Percentiles rank a stretch among this genome's conserved stretches.
These are phyloP conservation scores for Drosophila histrio DNA, from an alignment of 2,888 invertebrate species.

Conservation along the genomic window DNA sequence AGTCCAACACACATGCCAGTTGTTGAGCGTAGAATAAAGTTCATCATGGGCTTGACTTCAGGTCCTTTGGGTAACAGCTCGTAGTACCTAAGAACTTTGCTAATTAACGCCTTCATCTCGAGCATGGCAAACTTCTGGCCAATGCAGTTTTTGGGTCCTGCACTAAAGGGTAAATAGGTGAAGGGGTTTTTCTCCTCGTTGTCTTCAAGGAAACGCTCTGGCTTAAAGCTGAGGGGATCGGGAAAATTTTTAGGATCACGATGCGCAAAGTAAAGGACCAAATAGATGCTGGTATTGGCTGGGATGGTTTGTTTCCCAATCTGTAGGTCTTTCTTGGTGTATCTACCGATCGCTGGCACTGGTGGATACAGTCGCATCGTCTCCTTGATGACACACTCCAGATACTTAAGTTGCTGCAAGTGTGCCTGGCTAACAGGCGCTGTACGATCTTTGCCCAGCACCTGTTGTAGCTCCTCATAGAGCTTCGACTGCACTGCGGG, in stretches of 20 bases:
- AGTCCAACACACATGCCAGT: conserved; percentile 70
- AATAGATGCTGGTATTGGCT: conserved; percentile 68
- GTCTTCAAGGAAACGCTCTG: conserved; percentile 84
- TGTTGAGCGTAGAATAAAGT: conserved; percentile 70
- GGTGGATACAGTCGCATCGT: conserved; percentile 87
- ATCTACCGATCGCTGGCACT: conserved; percentile 87
- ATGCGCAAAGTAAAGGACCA: conserved; percentile 61
- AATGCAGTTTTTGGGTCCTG: conserved; percentile 80
- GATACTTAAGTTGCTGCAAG: conserved; percentile 72
- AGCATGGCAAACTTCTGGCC: conserved; percentile 81
- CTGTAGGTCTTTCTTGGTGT: conserved; percentile 84
- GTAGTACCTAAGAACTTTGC: conserved; percentile 71
- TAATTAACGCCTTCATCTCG: conserved; percentile 76
- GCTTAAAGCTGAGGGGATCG: conserved; percentile 72
- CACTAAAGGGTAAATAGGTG: conserved; percentile 79
- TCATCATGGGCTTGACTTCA: conserved; percentile 61
- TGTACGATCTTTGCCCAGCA: conserved; percentile 61
- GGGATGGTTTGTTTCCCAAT: conserved; percentile 82
- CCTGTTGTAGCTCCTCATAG: conserved; percentile 62
- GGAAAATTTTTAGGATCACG: conserved; percentile 67
- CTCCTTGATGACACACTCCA: conserved; percentile 89
- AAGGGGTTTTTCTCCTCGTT: conserved; percentile 68
- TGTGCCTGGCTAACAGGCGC: conserved; percentile 50
- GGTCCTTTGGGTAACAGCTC: conserved; percentile 70
- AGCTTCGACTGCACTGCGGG: conserved; percentile 68